These are phyloP conservation scores for Neopelma chrysocephalum DNA, from an alignment of 2,797 vertebrate species.

Conservation along the genomic window DNA sequence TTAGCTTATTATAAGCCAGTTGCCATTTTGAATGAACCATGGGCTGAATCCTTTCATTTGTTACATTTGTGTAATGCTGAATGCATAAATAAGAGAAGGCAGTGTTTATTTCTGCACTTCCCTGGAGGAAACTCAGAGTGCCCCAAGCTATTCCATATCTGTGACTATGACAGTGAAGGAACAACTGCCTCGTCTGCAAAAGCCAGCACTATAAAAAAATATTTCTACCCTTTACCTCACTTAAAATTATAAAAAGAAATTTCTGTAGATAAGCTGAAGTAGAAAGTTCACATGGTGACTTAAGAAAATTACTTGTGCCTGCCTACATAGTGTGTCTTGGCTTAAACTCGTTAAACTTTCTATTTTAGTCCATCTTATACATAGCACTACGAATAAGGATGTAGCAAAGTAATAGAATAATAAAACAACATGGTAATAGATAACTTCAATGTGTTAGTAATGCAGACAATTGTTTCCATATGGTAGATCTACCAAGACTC, in stretches of 20 bases:
- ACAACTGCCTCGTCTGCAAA: neutral
- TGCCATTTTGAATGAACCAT: neutral
- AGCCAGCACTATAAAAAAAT: neutral
- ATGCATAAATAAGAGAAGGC: neutral
- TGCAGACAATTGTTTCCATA: neutral
- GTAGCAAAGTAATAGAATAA: neutral
- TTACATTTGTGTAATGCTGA: neutral
- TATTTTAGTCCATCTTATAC: neutral
- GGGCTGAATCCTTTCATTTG: neutral
- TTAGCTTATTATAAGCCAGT: neutral
- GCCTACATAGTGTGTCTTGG: neutral
- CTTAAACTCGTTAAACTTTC: neutral
- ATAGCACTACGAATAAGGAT: neutral
- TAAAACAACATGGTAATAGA: neutral
- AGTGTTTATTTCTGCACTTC: neutral
- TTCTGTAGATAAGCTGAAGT: neutral
- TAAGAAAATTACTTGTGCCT: neutral
- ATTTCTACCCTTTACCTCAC: neutral
- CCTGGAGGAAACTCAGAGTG: neutral
- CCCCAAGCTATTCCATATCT: neutral
- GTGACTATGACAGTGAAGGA: neutral
- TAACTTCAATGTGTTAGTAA: neutral
- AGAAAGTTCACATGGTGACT: neutral
- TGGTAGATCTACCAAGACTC: neutral
- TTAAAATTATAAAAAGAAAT: neutral